Evolutionary conservation across 1,140 invertebrate species (phyloP).

Genomic region (Bombyx mori): ASM3026992v2 NC_085110.1:12996001-12996500

Average conservation of each 20-base stretch:
- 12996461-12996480: slow-evolving; percentile 20
- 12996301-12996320: slow-evolving; percentile 16
- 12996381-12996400: slow-evolving; percentile 1
- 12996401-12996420: too few species aligned
- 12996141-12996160: slow-evolving; percentile 3
- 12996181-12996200: not conserved
- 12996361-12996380: not conserved
- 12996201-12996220: slow-evolving; percentile 4
- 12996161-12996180: too few species aligned
- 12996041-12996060: slow-evolving; percentile 60
- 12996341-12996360: slow-evolving; percentile 1
- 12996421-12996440: too few species aligned
- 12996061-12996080: slow-evolving; percentile 33
- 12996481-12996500: slow-evolving; percentile 18
- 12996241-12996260: not conserved
- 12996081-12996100: slow-evolving; percentile 58
- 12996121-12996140: slow-evolving; percentile 62
- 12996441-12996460: not conserved
- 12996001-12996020: slow-evolving; percentile 67
- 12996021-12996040: slow-evolving; percentile 50
- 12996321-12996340: not conserved
- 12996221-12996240: not conserved
- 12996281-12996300: slow-evolving; percentile 25
- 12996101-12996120: slow-evolving; percentile 56
- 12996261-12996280: slow-evolving; percentile 2